Percentiles rank a stretch among this genome's conserved stretches.
These are phyloP conservation scores for Synergus umbraculus DNA, from an alignment of 2,888 invertebrate genomes.

Conservation along the genomic window DNA sequence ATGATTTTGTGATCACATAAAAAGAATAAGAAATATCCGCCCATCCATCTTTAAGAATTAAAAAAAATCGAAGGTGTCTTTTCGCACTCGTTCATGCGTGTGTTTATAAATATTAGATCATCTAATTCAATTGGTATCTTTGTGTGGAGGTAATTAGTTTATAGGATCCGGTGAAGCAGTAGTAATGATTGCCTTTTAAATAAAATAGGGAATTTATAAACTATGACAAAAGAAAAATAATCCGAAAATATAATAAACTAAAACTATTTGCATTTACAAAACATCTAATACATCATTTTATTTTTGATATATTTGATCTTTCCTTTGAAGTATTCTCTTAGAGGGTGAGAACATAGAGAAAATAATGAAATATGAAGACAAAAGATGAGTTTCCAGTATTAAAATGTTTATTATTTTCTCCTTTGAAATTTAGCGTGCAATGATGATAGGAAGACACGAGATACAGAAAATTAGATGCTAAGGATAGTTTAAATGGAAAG, in stretches of 20 bases:
- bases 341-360: no score
- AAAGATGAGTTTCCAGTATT: not conserved
- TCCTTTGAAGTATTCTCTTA: no score
- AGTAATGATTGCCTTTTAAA: not conserved
- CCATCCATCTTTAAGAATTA: not conserved
- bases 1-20: slow-evolving; percentile 20
- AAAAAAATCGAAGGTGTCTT: not conserved
- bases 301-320: no score
- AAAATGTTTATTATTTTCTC: not conserved
- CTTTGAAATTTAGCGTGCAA: not conserved
- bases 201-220: not conserved
- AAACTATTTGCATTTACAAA: no score
- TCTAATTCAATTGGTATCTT: not conserved
- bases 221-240: no score
- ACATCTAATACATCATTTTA: no score
- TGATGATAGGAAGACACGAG: not conserved
- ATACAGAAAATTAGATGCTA: not conserved
- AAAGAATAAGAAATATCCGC: slow-evolving; percentile 29
- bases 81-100: not conserved
- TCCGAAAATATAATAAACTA: no score
- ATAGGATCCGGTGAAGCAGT: slow-evolving; percentile 11
- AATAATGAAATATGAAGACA: not conserved
- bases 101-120: slow-evolving; percentile 10
- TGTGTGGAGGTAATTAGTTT: not conserved
- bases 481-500: not conserved